These are phyloP conservation scores for Sinhomidia bicolor DNA, from an alignment of 2,888 invertebrate species.

Conservation along the genomic window DNA sequence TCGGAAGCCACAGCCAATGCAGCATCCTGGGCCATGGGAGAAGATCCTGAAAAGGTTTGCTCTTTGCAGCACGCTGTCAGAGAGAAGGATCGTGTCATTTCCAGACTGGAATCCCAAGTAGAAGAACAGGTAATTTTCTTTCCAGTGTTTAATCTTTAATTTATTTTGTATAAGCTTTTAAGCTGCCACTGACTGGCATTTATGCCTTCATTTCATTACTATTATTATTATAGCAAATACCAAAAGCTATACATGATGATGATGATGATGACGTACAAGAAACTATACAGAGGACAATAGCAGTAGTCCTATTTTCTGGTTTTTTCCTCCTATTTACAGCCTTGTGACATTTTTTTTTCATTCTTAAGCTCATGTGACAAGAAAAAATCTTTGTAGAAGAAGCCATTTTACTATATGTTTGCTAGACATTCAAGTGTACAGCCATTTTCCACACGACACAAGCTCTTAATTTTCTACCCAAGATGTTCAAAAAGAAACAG, in stretches of 20 bases:
- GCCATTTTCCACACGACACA: not conserved
- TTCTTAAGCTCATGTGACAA: not conserved
- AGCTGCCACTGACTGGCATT: conserved; percentile 1
- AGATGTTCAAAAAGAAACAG: not conserved
- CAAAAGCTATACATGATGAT: not conserved
- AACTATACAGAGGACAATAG: not conserved
- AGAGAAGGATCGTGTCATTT: conserved; percentile 85
- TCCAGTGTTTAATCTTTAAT: conserved; percentile 55
- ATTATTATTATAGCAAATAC: not conserved
- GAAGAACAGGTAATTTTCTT: conserved; percentile 89
- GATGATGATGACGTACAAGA: not conserved
- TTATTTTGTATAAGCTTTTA: conserved; percentile 57
- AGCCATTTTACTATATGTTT: not conserved
- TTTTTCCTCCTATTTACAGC: not conserved
- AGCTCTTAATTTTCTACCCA: conserved; percentile 25
- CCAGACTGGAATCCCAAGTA: conserved; percentile 91
- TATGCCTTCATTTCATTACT: conserved; percentile 37
- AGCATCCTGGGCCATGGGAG: conserved; percentile 81
- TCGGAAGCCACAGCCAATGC: conserved; percentile 81
- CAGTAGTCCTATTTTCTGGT: not conserved
- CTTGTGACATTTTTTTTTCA: not conserved
- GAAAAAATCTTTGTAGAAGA: conserved; percentile 11
- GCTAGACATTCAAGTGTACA: not conserved
- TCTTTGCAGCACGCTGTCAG: conserved; percentile 80
- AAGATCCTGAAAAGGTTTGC: conserved; percentile 80